A percentile compares a stretch with the other conserved stretches of the same genome.
phyloP scores from a whole-genome alignment of 1,140 invertebrate species.

The Drosophila ohnishii region DNA sequence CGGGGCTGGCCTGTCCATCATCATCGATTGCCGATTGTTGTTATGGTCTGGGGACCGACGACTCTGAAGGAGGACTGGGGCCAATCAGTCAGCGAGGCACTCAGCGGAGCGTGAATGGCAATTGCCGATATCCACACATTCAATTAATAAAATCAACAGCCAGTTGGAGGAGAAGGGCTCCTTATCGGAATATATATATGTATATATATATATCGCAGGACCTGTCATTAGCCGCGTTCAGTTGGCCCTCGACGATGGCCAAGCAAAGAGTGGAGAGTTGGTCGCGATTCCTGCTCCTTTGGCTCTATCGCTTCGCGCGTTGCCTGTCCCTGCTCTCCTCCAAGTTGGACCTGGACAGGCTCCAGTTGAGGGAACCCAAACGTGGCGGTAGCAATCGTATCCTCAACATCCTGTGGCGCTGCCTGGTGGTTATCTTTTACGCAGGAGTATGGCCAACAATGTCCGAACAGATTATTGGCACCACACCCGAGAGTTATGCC shows the following conservation, averaged over 20 bases:
- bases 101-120: slow-evolving; percentile 77
- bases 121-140: slow-evolving; percentile 79
- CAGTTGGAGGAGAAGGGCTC: slow-evolving; percentile 7
- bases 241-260: slow-evolving; percentile 45
- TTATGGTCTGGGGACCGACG: slow-evolving; percentile 6
- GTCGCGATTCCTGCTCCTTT: slow-evolving; percentile 44
- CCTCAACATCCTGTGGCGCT: slow-evolving; percentile 50
- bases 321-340: slow-evolving; percentile 49
- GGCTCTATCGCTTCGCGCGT: slow-evolving; percentile 50
- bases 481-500: slow-evolving; percentile 42
- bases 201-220: slow-evolving; percentile 33
- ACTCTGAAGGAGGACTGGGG: slow-evolving; percentile 8
- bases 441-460: slow-evolving; percentile 27
- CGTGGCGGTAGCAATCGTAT: slow-evolving; percentile 40
- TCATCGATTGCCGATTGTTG: slow-evolving; percentile 42
- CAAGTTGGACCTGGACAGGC: slow-evolving; percentile 24
- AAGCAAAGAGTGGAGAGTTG: slow-evolving; percentile 37
- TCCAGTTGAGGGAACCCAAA: slow-evolving; percentile 34
- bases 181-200: slow-evolving; percentile 37
- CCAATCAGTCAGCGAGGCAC: slow-evolving; percentile 76
- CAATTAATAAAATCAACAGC: slow-evolving; percentile 80
- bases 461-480: not conserved
- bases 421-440: slow-evolving; percentile 51
- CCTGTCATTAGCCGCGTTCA: slow-evolving; percentile 48
- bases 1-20: slow-evolving; percentile 56